Evolutionary conservation across 2,113 vertebrate species (phyloP), one percentile per base, ranked within the genome.

Genomic region (Andinoacara biseriatus): DNA sequence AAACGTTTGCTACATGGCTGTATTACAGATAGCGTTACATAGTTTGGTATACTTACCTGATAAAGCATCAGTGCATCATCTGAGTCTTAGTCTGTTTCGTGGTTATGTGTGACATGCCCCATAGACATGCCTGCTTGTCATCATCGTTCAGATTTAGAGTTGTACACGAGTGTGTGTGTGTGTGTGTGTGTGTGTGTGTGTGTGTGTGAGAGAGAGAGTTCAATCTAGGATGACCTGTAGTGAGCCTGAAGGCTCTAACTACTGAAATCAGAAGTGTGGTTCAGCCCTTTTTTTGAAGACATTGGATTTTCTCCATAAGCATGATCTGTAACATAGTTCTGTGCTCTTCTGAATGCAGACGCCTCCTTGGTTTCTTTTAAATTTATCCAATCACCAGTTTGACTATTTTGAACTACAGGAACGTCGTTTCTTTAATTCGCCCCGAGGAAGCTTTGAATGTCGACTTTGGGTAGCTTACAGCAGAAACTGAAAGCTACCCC

Each of bases 1-100:
- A 92, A 96, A 96, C 95, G 95, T 93, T 46, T 80, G 61, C 77
- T 94, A 92, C 95, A 95, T 96, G 95, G 95, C 95, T 96, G 95
- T 96, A 94, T 95, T 95, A 95, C 95, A 94, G 86, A 85, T 94
- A 92, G 85, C 88, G 58, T 91, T 93, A 91, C 86, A 31, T 91
- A 92, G 87, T 93, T 88, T 88, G 83, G 84, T 88, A 78, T 74
- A 80, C 67, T 74, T 90, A 84, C 84, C 85, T 29, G 86, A 74
- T 85, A 59, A 86, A 78, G 75, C 87, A 63, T 80, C 38, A 86
- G 60, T 75, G 43, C 62, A 4, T 93, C 63, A 84, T 84, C 84
- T 65, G 84, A 81, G 81, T 75, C 87, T 88, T 93, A 88, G 86
- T 91, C 85, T 79, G 83, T 94, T 80, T 80, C 90, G 87, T 93